Evolutionary conservation across 2,113 vertebrate species (phyloP), one percentile per base, ranked within the genome.

Genomic region (Pteronura brasiliensis): DNA sequence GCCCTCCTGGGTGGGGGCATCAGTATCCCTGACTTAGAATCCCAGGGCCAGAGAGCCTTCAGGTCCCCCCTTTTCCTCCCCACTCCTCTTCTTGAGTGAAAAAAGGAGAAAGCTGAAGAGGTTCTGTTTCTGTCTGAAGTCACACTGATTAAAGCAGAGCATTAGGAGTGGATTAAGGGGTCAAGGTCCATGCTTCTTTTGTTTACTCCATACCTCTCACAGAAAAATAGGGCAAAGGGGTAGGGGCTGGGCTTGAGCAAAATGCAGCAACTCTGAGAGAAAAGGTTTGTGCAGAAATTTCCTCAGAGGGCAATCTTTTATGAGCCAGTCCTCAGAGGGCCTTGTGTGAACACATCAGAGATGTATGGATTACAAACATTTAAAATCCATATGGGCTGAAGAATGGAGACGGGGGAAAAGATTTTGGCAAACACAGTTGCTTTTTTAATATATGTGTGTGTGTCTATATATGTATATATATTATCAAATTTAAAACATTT

Each of bases 401-500:
- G 93, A 87, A 88, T 72, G 83, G 67, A 96, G 94, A 81, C 29
- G 1, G 44, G 55, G 67, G 72, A 74, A 93, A 93, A 88, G 90
- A 44, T 81, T 83, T 97, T 97, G 97, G 97, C 97, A 96, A 95
- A 83, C 14, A 11, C 67, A 81, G 86, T 71, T 86, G 85, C 85
- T 94, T 89, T 97, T 90, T 93, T 67, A 93, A 90, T 93, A 63
- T 94, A 44, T 90, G 55, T 91, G 31, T 88, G 29, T 80, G 52
- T 85, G 61, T 93, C 36, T 94, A 25, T 90, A 42, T 86, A 42
- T 94, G 27, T 95, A 77, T 93, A 97, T 93, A 93, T 96, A 97
- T 96, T 88, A 95, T 97, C 94, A 93, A 98, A 98, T 96, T 97
- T 97, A 97, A 98, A 97, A 96, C 90, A 97, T 93, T 98, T 93